Evolutionary conservation across 2,113 vertebrate species (phyloP).

Genomic region (Semnornis frantzii): DNA sequence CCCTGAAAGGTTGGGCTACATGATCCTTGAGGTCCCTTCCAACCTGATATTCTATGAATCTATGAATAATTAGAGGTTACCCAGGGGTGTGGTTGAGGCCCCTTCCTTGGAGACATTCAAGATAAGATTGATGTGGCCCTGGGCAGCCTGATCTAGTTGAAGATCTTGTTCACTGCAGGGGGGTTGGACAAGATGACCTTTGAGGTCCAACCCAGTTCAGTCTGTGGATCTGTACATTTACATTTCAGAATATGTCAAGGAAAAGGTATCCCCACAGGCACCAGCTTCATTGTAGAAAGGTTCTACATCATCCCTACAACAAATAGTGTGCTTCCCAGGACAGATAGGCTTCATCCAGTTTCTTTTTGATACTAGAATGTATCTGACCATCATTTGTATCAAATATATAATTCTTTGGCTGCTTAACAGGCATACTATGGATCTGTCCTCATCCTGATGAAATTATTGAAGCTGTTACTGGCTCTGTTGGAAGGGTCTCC

Average conservation of each 20-base stretch:
- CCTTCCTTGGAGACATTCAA: too few relatives aligned
- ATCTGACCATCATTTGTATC: neutral
- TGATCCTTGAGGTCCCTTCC: too few relatives aligned
- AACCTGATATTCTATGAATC: too few relatives aligned
- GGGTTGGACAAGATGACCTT: too few relatives aligned
- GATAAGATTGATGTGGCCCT: too few relatives aligned
- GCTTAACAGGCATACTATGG: neutral
- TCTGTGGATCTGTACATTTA: too few relatives aligned
- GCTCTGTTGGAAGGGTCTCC: neutral
- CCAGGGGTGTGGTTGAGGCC: too few relatives aligned
- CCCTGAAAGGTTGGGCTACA: too few relatives aligned
- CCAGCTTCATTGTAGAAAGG: neutral
- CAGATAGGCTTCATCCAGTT: neutral
- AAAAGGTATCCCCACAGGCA: neutral
- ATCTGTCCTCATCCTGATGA: neutral
- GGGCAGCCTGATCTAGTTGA: too few relatives aligned
- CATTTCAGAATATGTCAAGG: neutral
- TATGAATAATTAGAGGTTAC: too few relatives aligned
- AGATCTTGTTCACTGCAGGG: too few relatives aligned
- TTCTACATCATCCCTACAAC: neutral
- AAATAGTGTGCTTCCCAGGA: neutral
- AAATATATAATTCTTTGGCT: neutral
- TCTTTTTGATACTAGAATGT: neutral
- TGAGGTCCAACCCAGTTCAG: too few relatives aligned
- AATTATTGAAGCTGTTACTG: neutral